Evolutionary conservation across 2,113 vertebrate species (phyloP), one percentile per base, ranked within the genome.

Genomic region (Hyla sarda): DNA sequence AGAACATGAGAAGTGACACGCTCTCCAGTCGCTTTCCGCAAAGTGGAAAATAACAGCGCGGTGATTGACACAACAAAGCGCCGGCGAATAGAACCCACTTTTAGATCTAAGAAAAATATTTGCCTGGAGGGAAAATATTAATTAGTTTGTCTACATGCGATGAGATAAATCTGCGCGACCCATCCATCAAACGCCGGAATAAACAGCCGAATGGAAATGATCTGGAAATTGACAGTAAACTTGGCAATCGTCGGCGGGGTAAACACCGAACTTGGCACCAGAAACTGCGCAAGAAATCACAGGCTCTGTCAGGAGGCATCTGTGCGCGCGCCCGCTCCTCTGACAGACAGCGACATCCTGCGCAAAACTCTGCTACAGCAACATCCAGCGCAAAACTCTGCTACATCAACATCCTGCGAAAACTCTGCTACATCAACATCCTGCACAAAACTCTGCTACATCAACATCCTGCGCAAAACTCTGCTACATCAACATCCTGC

Each of bases 81-180:
- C 96, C 95, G 96, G 96, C 95, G 95, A 96, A 96, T 96, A 95
- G 96, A 96, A 96, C 95, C 93, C 95, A 96, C 94, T 95, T 96
- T 98, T 96, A 97, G 94, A 96, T 97, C 95, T 95, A 96, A 97
- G 95, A 95, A 97, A 98, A 96, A 97, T 96, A 97, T 97, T 97
- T 97, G 94, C 96, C 96, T 96, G 94, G 96, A 97, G 96, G 95
- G 93, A 96, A 96, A 96, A 96, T 96, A 97, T 97, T 97, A 97
- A 98, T 97, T 97, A 97, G 95, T 97, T 98, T 97, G 95, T 96
- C 96, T 96, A 96, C 93, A 94, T 95, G 93, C 93, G 92, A 93
- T 95, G 93, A 95, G 93, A 97, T 96, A 96, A 97, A 95, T 96
- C 94, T 95, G 93, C 92, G 95, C 97, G 95, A 96, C 93, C 92